Base-by-base conservation (phyloP, 2,888 invertebrate genomes). In the Acleris emargana region DNA sequence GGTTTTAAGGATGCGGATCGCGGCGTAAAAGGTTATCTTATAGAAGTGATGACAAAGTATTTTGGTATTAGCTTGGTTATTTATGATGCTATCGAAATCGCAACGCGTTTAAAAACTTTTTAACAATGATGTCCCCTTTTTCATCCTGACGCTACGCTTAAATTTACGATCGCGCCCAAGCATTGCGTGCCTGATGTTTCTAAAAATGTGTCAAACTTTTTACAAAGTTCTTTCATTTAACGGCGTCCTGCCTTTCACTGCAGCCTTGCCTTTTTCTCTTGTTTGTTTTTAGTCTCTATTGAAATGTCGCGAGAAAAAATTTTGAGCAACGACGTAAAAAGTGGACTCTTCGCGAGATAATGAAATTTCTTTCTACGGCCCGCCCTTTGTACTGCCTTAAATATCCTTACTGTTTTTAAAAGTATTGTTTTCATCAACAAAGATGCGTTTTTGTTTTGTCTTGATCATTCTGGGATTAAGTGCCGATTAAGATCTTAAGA, bases 191-290 rank as follows among this genome's bases (percentile, higher is more conserved):
- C 88, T 88, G 91, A 90, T 89, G 91, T 87, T 90, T 89, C 90
- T 90, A 91, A 92, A 92, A 92, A 92, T 91, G 91, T 92, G 92
- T 91, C 92, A 91, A 91, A 91, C 84, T 90, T 91, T 91, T 91
- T 90, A 91, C 87, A 82, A 90, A 90, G 83, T 90, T 91, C 91
- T 90, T 92, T 92, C 90, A 91, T 91, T 91, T 89, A 86, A 83
- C 80, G 79, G 78, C 82, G 87, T 86, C 87, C 88, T 88, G 84
- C 89, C 89, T 89, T 90, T 86, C 84, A 83, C 79, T 84, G 85
- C 82, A 85, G 87, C 86, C 86, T 89, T 89, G 71, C 79, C 86
- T 87, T 89, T 84, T 85, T 77, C 81, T 84, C 86, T 90, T 91
- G 88, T 89, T 89, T 82, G 84, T 88, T 92, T 91, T 91, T 87